Evolutionary conservation across 2,113 vertebrate genomes (phyloP), one percentile per base, ranked within the genome.

Genomic region (Gambusia holbrooki): DNA sequence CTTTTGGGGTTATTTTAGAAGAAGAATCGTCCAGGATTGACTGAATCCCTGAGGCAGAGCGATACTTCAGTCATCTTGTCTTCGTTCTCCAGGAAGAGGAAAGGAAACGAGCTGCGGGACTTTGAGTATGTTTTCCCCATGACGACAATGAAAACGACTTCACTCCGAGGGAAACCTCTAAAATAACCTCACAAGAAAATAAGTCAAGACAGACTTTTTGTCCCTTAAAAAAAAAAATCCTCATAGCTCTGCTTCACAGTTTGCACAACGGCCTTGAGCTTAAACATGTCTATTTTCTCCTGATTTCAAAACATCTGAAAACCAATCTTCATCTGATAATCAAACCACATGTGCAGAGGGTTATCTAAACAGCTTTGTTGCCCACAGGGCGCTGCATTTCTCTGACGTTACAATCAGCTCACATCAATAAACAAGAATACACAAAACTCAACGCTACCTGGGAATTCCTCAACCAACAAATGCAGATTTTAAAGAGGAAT

Each of bases 371-470:
- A 69, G 69, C 25, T 74, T 25, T 79, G 75, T 68, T 42, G 62
- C 74, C 66, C 22, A 54, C 69, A 77, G 67, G 54, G 66, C 37
- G 69, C 70, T 54, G 45, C 61, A 48, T 82, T 87, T 85, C 73
- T 71, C 71, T 54, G 76, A 70, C 22, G 2, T 69, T 63, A 37
- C 58, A 77, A 81, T 78, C 65, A 81, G 74, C 76, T 28, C 32
- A 48, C 45, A 80, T 88, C 88, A 86, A 87, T 83, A 88, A 88
- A 84, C 76, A 66, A 65, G 80, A 80, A 74, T 65, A 71, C 68
- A 85, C 63, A 13, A 42, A 66, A 62, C 30, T 69, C 13, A 60
- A 58, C 22, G 60, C n/a, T 17, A 17, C 4, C 35, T 62, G 54
- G n/a, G 22, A 86, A 81, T 4, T 74, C 54, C 42, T 71, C 30